Evolutionary conservation across 2,113 vertebrate genomes (phyloP), one percentile per base, ranked within the genome.

Genomic region (Anseranas semipalmata): DNA sequence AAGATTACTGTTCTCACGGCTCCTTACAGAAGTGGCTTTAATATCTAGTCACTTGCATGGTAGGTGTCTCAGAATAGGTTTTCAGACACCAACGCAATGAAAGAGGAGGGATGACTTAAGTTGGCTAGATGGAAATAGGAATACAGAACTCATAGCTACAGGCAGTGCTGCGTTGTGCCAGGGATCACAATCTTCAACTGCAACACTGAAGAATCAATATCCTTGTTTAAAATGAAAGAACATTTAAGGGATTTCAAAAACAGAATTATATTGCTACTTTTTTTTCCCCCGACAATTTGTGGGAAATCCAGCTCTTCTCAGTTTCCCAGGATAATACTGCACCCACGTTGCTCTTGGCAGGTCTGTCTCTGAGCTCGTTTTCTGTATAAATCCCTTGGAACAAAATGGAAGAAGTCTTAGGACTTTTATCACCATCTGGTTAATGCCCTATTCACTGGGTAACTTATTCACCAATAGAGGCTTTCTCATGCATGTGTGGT

Each of bases 241-340:
- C 10, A 6, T 39, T 76, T 79, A 75, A 90, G 43, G 50, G 37
- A 32, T 68, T 73, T 63, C 48, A 82, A 33, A 68, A 14, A 18
- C 15, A 52, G 46, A 72, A 16, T 21, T 76, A 5, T 55, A 14
- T 37, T 71, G 6, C 12, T 70, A 1, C 0, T 9, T 10, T 46
- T 33, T 56, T 7, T 3, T 0, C 9, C n/a, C 2, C 5, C 18
- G 2, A 39, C 3, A 14, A 0, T 75, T 65, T 75, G 24, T 22
- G 70, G 9, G 33, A 48, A 65, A 19, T 16, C 6, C 11, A 43
- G 7, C 43, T 71, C 62, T 72, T 22, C 32, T 50, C 4, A 9
- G 12, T 78, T 85, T 85, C 32, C 18, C 39, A 9, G 46, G 20
- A 52, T 20, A 39, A 14, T 22, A 16, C 50, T 46, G 4, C 59